These are phyloP conservation scores for Flexamia atlantica DNA, from an alignment of 2,888 invertebrate genomes.

Conservation along the genomic window DNA sequence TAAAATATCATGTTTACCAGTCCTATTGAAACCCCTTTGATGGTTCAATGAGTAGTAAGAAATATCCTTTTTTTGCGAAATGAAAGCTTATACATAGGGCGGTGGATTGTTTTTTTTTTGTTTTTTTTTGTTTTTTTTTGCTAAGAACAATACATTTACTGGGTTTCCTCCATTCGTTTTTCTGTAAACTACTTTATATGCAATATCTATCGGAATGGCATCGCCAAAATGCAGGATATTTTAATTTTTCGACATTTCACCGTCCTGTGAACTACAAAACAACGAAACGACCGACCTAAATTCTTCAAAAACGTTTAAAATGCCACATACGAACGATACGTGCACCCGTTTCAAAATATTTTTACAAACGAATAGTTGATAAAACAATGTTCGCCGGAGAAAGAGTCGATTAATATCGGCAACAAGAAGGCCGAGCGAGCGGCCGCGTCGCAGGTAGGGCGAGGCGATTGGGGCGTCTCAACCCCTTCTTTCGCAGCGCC, in stretches of 20 bases:
- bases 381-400: constrained; percentile 42
- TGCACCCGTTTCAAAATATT: constrained; percentile 41
- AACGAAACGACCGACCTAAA: neutral
- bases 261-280: neutral
- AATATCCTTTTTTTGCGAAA: too few relatives aligned
- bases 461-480: constrained; percentile 57
- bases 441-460: constrained; percentile 24
- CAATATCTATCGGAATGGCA: too few relatives aligned
- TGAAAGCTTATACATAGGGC: too few relatives aligned
- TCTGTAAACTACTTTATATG: too few relatives aligned
- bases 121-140: too few relatives aligned
- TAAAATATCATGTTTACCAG: too few relatives aligned
- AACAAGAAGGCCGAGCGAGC: constrained; percentile 35
- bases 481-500: constrained; percentile 60
- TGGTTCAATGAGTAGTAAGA: too few relatives aligned
- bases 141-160: too few relatives aligned
- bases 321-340: neutral
- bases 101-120: too few relatives aligned
- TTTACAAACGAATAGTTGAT: constrained; percentile 56
- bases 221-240: neutral
- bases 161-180: too few relatives aligned
- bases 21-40: too few relatives aligned
- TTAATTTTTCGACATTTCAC: neutral
- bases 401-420: constrained; percentile 50
- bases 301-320: neutral